Evolutionary conservation across 2,797 vertebrate species (phyloP), one percentile per base, ranked within the genome.

Genomic region (Hyperoplus lanceolatus): DNA sequence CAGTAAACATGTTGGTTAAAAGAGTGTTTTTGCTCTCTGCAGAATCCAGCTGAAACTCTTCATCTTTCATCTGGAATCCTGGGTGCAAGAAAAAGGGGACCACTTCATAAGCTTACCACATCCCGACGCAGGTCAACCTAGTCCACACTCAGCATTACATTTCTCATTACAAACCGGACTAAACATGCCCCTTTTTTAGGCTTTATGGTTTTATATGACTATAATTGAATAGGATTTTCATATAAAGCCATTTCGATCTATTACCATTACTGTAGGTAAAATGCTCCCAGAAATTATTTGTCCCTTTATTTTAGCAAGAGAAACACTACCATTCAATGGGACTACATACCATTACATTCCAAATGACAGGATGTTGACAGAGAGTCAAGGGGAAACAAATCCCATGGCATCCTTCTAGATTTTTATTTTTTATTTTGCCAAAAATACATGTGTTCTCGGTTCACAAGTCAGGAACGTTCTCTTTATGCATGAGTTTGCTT

Each of bases 41-140:
- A 92, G 95, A 94, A 92, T 96, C 95, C 94, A 96, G 94, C 89
- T 95, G 94, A 94, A 95, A 96, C 87, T 96, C 95, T 92, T 96
- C 95, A 90, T 96, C 94, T 94, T 96, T 96, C 95, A 96, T 95
- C 94, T 95, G 95, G 95, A 96, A 96, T 91, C 95, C 95, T 96
- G 92, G 93, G 90, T 94, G 95, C 93, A 95, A 95, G 94, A 95
- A 92, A 95, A 95, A 96, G 91, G 29, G 94, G 94, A 95, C 92
- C 93, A 95, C 95, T 95, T 95, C 93, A 92, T 95, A 93, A 94
- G 89, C 93, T 94, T 89, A 92, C 93, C 92, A 93, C 90, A 94
- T 87, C 85, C 92, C 77, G 83, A 90, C 72, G 87, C 62, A 87
- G 83, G 80, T 90, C 86, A 88, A 84, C 82, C 88, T 75, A 90